Conservation (phyloP, 53 echinoderm and acorn worm species). For the Actinopyga echinites region DNA sequence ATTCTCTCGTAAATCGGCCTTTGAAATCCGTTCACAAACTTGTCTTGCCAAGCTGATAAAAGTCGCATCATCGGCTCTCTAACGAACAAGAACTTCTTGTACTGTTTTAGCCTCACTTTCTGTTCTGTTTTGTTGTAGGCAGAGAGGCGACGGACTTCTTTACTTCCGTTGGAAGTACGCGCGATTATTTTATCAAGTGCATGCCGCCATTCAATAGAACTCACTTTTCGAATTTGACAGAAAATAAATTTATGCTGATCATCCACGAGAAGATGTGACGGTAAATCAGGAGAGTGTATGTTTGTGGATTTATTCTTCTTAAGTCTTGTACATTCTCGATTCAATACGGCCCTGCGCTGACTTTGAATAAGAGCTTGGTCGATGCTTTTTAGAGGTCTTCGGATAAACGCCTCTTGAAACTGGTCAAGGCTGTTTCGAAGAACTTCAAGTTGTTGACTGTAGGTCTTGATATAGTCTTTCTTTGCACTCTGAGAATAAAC, state of each 20-base stretch:
- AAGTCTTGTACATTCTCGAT: not conserved
- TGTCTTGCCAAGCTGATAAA: slow-evolving; percentile 67
- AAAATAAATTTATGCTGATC: slow-evolving; percentile 54
- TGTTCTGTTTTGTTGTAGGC: slow-evolving; percentile 44
- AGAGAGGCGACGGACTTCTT: slow-evolving; percentile 14
- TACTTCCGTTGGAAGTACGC: not conserved
- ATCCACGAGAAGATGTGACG: slow-evolving; percentile 53
- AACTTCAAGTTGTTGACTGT: not conserved
- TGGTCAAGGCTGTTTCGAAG: not conserved
- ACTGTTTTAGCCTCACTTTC: slow-evolving; percentile 19
- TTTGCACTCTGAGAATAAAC: not conserved
- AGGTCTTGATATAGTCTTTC: not conserved
- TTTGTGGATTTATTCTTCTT: not conserved
- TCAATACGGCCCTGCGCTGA: not conserved
- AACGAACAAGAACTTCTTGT: slow-evolving; percentile 64
- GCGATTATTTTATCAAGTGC: slow-evolving; percentile 37
- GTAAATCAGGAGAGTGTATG: not conserved
- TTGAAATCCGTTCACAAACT: slow-evolving; percentile 52
- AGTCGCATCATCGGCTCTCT: slow-evolving; percentile 61
- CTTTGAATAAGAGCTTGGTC: not conserved
- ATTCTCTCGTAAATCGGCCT: slow-evolving; percentile 30
- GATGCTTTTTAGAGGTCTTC: not conserved
- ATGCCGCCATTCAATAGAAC: slow-evolving; percentile 57
- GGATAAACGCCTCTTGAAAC: not conserved
- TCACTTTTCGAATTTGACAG: slow-evolving; percentile 61